Evolutionary conservation across 2,113 vertebrate genomes (phyloP).

Genomic region (Rhinoderma darwinii): DNA sequence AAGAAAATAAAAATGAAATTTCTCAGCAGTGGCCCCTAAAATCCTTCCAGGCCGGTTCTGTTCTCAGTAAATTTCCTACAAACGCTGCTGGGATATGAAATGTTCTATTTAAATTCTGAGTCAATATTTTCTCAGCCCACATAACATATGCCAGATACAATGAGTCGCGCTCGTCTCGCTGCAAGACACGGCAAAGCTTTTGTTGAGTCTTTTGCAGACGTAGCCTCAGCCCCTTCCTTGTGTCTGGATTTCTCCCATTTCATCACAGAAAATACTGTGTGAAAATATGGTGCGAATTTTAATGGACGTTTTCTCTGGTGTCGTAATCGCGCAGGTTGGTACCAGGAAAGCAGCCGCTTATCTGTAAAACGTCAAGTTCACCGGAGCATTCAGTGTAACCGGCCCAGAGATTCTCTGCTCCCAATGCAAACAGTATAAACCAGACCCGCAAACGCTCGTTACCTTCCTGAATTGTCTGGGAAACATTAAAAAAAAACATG

Average conservation of each 20-base stretch:
- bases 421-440: background rate
- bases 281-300: background rate
- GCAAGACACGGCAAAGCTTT: background rate
- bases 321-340: background rate
- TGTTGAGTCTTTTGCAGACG: background rate
- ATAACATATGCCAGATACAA: conserved; percentile 32
- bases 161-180: background rate
- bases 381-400: background rate
- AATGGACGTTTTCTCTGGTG: background rate
- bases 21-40: background rate
- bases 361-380: background rate
- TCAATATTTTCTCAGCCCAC: conserved; percentile 42
- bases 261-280: conserved; percentile 4
- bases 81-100: background rate
- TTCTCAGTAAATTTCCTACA: background rate
- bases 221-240: background rate
- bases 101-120: conserved; percentile 14
- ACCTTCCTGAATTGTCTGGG: too few relatives aligned
- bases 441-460: background rate
- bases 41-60: too few relatives aligned
- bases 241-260: background rate
- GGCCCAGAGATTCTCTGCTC: too few relatives aligned
- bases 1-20: too few relatives aligned
- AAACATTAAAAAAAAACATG: too few relatives aligned
- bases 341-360: background rate